Evolutionary conservation across 1,140 invertebrate genomes (phyloP), one percentile per base, ranked within the genome.

Genomic region (Drosophila setifemur): DNA sequence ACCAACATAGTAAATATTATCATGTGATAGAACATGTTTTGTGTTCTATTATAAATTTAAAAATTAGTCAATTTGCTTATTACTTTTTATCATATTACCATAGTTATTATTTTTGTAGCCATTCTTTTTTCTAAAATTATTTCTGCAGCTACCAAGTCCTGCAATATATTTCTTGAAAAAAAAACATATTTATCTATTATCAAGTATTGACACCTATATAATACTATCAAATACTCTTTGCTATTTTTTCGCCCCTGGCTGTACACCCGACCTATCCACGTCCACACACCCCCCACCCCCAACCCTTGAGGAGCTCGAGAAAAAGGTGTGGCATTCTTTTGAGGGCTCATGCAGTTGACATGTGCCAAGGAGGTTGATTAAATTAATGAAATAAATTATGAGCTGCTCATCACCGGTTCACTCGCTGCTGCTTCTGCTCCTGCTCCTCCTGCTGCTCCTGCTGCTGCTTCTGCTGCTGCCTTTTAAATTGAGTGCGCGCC

Each of bases 321-420:
- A 44, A 35, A 61, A 45, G 70, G 69, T 64, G 70, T 64, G 48
- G 70, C 68, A 48, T 49, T 52, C 58, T 43, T 73, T 53, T 72
- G 40, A 72, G 77, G 53, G 45, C 61, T 57, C 54, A 64, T 83
- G 82, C 72, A 86, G 76, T 81, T 87, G 82, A 86, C 81, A 86
- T 82, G 81, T 86, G 82, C 82, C 71, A 71, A 55, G 66, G 70
- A 83, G 64, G 79, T 87, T 86, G 82, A 86, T 86, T 86, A 86
- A 86, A 86, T 86, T 87, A 86, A 86, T 86, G 81, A 87, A 86
- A 86, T 86, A 86, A 86, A 86, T 86, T 86, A 86, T 86, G 81
- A 86, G 77, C 67, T 76, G 81, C 77, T 57, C 72, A 43, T 52
- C 64, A 47, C 35, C 64, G 44, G 49, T 48, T 52, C 67, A 16